Conservation (phyloP, 2,888 invertebrate genomes). For the Synergus gifuensis region DNA sequence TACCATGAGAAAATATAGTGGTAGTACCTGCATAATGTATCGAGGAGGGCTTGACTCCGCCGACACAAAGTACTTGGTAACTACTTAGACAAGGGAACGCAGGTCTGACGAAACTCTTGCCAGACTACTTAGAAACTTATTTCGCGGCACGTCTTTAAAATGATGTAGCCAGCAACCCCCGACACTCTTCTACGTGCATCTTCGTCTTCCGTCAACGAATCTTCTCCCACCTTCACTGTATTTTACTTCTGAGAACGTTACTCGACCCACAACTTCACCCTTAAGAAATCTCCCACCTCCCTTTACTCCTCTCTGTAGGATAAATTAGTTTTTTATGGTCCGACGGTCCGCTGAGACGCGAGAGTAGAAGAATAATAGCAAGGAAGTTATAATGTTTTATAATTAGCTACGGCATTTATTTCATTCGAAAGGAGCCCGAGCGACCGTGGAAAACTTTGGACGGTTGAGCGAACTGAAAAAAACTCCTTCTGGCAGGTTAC, state of each 20-base stretch:
- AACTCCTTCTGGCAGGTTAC: slow-evolving; percentile 11
- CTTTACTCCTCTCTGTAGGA: slow-evolving; percentile 49
- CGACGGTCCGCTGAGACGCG: slow-evolving; percentile 58
- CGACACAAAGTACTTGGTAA: slow-evolving; percentile 73
- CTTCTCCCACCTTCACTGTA: slow-evolving; percentile 48
- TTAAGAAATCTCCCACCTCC: not conserved
- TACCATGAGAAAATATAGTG: slow-evolving; percentile 55
- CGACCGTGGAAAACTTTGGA: slow-evolving; percentile 13
- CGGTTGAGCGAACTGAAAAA: slow-evolving; percentile 12
- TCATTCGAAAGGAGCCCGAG: slow-evolving; percentile 46
- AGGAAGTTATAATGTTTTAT: slow-evolving; percentile 64
- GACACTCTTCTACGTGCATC: slow-evolving; percentile 50
- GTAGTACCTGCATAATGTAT: slow-evolving; percentile 67
- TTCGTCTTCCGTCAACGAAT: slow-evolving; percentile 46
- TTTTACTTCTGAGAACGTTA: slow-evolving; percentile 48
- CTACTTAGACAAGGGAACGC: slow-evolving; percentile 70
- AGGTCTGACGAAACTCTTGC: slow-evolving; percentile 71
- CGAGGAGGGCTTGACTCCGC: slow-evolving; percentile 67
- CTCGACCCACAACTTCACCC: slow-evolving; percentile 39
- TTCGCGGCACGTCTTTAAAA: slow-evolving; percentile 74
- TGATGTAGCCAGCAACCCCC: slow-evolving; percentile 67
- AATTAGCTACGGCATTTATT: slow-evolving; percentile 62
- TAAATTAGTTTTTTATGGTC: slow-evolving; percentile 67
- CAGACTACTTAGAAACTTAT: slow-evolving; percentile 75
- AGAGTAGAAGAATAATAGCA: slow-evolving; percentile 63